Conservation (phyloP, 1,140 invertebrate genomes). For the Cephus cinctus region DNA sequence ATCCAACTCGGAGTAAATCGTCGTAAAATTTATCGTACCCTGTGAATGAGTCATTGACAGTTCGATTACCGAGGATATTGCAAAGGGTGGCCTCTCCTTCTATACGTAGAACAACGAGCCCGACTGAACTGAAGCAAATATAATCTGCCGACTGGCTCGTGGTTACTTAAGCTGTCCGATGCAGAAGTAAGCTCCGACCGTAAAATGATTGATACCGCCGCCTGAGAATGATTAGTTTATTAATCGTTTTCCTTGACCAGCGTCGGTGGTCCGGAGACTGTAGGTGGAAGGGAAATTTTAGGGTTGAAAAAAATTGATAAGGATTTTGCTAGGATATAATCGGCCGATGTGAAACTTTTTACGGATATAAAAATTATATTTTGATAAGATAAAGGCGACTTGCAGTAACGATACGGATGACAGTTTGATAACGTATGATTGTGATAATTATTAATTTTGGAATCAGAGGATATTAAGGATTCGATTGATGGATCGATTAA, state of each 20-base stretch:
- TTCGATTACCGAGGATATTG: slow-evolving; percentile 15
- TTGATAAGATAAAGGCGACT: too few species aligned
- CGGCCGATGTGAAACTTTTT: too few species aligned
- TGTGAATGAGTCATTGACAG: slow-evolving; percentile 16
- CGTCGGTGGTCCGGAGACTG: too few species aligned
- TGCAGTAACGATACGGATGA: too few species aligned
- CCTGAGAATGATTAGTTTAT: slow-evolving; percentile 48
- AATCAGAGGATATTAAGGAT: too few species aligned
- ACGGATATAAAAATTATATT: too few species aligned
- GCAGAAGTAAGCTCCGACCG: slow-evolving; percentile 35
- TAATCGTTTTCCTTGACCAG: slow-evolving; percentile 46
- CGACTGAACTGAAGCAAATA: slow-evolving; percentile 39
- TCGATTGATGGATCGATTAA: too few species aligned
- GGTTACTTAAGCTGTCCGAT: slow-evolving; percentile 41
- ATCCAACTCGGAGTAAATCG: neutral
- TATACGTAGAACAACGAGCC: slow-evolving; percentile 24
- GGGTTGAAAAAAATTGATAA: too few species aligned
- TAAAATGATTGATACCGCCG: slow-evolving; percentile 46
- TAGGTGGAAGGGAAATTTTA: too few species aligned
- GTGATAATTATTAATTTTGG: too few species aligned
- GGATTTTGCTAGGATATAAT: too few species aligned
- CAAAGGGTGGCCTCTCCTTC: neutral
- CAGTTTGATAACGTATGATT: too few species aligned
- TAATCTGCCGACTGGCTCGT: slow-evolving; percentile 28
- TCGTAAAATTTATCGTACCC: slow-evolving; percentile 17